phyloP scores from a whole-genome alignment of 2,797 vertebrate genomes.

The Hydrocynus forskahlii region DNA sequence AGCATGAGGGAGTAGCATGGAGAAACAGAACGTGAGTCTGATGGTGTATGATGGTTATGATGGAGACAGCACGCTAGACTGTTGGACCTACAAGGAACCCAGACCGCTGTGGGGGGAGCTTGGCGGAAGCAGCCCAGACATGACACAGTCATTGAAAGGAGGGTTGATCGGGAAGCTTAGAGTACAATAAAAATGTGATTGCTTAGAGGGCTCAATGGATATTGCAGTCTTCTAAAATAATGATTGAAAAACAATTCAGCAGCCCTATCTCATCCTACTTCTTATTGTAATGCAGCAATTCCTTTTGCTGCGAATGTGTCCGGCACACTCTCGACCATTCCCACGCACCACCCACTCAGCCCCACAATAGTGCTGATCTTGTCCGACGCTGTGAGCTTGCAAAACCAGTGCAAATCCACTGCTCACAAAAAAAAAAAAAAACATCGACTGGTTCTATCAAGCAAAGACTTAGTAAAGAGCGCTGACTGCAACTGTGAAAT shows the following conservation, averaged over 20 bases:
- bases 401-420: constrained; percentile 22
- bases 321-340: background rate
- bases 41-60: too few relatives aligned
- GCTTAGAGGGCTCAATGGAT: background rate
- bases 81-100: too few relatives aligned
- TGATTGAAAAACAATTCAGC: background rate
- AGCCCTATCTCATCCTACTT: background rate
- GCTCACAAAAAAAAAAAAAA: background rate
- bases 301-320: background rate
- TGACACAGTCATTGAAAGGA: too few relatives aligned
- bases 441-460: constrained; percentile 10
- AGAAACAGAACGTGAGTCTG: too few relatives aligned
- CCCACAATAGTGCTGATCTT: constrained; percentile 6
- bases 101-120: too few relatives aligned
- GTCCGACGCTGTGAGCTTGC: background rate
- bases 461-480: constrained; percentile 31
- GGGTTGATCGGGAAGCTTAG: too few relatives aligned
- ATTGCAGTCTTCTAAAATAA: background rate
- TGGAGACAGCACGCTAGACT: too few relatives aligned
- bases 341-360: constrained; percentile 2
- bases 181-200: background rate
- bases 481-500: constrained; percentile 38
- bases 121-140: too few relatives aligned
- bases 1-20: too few relatives aligned
- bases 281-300: background rate